A percentile compares a stretch with the other conserved stretches of the same genome.
These are phyloP conservation scores for Entelurus aequoreus DNA, from an alignment of 2,113 vertebrate species.

Conservation along the genomic window DNA sequence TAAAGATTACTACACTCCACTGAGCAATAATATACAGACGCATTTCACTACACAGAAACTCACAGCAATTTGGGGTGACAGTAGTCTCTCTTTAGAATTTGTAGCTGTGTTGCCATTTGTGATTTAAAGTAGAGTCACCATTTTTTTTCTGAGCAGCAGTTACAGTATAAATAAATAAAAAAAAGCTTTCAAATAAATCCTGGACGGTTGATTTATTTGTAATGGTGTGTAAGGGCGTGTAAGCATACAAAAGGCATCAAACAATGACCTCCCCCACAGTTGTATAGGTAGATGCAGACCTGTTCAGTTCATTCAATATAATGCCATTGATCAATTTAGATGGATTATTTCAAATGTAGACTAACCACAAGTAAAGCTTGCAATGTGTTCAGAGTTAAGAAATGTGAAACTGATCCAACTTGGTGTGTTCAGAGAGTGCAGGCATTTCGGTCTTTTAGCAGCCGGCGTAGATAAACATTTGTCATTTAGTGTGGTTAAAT, in stretches of 20 bases:
- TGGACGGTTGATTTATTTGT: too few species aligned
- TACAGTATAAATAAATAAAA: too few species aligned
- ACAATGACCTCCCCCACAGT: too few species aligned
- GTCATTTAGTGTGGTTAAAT: conserved; percentile 21
- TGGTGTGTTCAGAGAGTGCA: conserved; percentile 45
- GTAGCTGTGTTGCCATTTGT: not conserved
- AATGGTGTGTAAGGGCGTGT: too few species aligned
- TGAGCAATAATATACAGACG: not conserved
- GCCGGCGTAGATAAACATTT: conserved; percentile 34
- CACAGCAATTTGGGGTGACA: not conserved
- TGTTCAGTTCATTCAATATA: not conserved
- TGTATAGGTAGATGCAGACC: not conserved
- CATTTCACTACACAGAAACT: not conserved
- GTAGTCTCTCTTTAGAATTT: not conserved
- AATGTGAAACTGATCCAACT: conserved; percentile 56
- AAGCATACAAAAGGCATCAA: too few species aligned
- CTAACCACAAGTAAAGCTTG: conserved; percentile 11
- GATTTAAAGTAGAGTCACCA: not conserved
- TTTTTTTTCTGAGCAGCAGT: too few species aligned
- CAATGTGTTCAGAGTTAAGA: conserved; percentile 41
- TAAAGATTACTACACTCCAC: not conserved
- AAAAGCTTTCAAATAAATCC: too few species aligned
- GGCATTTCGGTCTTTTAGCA: conserved; percentile 35
- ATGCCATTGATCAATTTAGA: not conserved
- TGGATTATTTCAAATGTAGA: conserved; percentile 1